These are phyloP conservation scores for Marasmarcha lunaedactyla DNA, from an alignment of 2,888 invertebrate genomes.

Conservation along the genomic window DNA sequence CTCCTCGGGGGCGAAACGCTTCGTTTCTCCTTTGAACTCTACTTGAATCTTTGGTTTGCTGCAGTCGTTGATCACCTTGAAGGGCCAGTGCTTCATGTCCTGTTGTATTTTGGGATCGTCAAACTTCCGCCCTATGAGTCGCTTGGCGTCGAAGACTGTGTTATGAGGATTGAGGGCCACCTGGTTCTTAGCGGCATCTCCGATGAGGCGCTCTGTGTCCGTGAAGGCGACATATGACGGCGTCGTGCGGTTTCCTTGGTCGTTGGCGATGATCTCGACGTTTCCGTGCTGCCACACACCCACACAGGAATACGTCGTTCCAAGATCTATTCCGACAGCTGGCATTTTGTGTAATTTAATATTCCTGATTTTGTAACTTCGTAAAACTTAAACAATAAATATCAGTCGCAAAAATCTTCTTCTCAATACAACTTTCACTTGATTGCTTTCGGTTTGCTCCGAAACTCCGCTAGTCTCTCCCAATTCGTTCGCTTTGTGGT, in stretches of 20 bases:
- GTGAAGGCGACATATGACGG: constrained; percentile 91
- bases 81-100: constrained; percentile 89
- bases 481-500: too few relatives aligned
- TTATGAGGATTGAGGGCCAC: constrained; percentile 81
- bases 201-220: constrained; percentile 85
- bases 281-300: constrained; percentile 87
- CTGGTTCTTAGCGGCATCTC: constrained; percentile 90
- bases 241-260: constrained; percentile 89
- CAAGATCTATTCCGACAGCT: constrained; percentile 74
- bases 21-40: constrained; percentile 74
- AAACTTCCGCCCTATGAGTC: constrained; percentile 83
- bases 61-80: constrained; percentile 74
- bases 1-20: constrained; percentile 77
- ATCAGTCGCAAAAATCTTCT: too few relatives aligned
- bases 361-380: too few relatives aligned
- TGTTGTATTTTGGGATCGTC: constrained; percentile 81
- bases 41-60: constrained; percentile 78
- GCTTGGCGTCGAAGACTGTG: constrained; percentile 79
- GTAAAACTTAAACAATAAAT: too few relatives aligned
- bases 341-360: too few relatives aligned
- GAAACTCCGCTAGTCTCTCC: too few relatives aligned
- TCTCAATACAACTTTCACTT: too few relatives aligned
- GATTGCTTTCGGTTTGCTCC: too few relatives aligned
- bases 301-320: constrained; percentile 89
- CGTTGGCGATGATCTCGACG: constrained; percentile 88